phyloP scores from a whole-genome alignment of 1,140 invertebrate genomes.

The Drosophila kurseongensis region DNA sequence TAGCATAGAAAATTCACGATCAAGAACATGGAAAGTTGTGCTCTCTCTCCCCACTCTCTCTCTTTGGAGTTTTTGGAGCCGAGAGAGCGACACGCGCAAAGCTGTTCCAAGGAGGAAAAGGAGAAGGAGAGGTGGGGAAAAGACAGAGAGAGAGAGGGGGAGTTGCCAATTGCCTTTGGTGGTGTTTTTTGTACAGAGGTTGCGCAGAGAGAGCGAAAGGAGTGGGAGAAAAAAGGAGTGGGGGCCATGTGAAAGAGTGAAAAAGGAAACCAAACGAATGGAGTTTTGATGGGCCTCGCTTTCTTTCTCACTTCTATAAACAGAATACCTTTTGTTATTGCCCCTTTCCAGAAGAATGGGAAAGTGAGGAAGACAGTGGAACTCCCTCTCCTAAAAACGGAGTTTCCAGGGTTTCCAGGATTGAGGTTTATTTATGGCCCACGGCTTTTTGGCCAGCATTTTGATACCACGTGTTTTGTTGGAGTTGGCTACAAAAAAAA shows the following conservation, averaged over 20 bases:
- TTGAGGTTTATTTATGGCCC: conserved; percentile 82
- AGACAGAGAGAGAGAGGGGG: conserved; percentile 38
- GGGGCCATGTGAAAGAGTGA: conserved; percentile 20
- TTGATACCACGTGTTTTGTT: conserved; percentile 75
- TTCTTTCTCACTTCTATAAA: conserved; percentile 2
- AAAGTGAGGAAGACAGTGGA: conserved; percentile 4
- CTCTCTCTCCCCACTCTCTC: conserved; percentile 16
- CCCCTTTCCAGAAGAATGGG: conserved; percentile 40
- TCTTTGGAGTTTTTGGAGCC: conserved; percentile 19
- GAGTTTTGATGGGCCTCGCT: conserved; percentile 16
- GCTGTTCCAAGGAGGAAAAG: conserved; percentile 13
- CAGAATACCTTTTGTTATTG: conserved; percentile 45
- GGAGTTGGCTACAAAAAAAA: conserved; percentile 8
- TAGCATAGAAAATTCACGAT: conserved; percentile 84
- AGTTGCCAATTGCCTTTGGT: conserved; percentile 62
- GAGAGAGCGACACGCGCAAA: conserved; percentile 78
- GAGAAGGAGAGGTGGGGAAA: conserved; percentile 11
- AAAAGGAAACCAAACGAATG: conserved; percentile 2
- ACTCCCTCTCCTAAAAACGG: conserved; percentile 2
- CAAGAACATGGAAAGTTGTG: conserved; percentile 83
- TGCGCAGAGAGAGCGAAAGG: conserved; percentile 55
- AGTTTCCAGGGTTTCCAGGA: conserved; percentile 66
- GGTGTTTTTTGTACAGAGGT: conserved; percentile 58
- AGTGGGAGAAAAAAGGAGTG: conserved; percentile 16
- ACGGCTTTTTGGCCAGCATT: conserved; percentile 68